Evolutionary conservation across 2,797 vertebrate genomes (phyloP), one percentile per base, ranked within the genome.

Genomic region (Clarias pachynema): DNA sequence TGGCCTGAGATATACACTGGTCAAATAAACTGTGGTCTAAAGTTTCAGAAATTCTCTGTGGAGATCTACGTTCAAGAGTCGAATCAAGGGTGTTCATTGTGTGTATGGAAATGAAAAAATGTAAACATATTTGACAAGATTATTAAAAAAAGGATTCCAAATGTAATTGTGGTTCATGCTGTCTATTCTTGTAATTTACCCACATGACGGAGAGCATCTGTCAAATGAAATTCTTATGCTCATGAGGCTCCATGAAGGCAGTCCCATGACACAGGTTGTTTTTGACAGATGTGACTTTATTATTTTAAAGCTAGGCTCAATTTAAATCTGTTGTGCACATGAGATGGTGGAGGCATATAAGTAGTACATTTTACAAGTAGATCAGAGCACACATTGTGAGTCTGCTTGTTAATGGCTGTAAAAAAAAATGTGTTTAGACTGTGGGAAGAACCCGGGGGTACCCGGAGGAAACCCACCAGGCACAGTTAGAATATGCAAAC

Each of bases 1-100:
- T 94, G 0, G 82, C 84, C 22, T 93, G 81, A 90, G 34, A 16
- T 29, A 56, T 49, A 26, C 5, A 7, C 44, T 31, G 66, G 12
- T 20, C 44, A 62, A 44, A 44, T 44, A 44, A 44, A 9, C 40
- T 9, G 37, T 40, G 37, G 0, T 4, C 20, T 53, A 31, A 12
- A 22, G 40, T 16, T 44, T 75, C 8, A 59, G 24, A 56, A 15
- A 24, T 79, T 85, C 37, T 22, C 15, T 44, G 3, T 66, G 37
- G 20, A 15, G 56, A 24, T 34, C 20, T 37, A 3, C 22, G 31
- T 66, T 44, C 5, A 20, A 20, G 8, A 20, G 10, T 1, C 7
- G 0, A 81, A 56, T 44, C 40, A 29, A 29, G 4, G 26, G 3
- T 37, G 10, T 37, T 31, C 37, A 81, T 6, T 24, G 16, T 79